A percentile compares a stretch with the other conserved stretches of the same genome.
Evolutionary conservation across 1,140 invertebrate species (phyloP).

Genomic region (Diuraphis noxia): DNA sequence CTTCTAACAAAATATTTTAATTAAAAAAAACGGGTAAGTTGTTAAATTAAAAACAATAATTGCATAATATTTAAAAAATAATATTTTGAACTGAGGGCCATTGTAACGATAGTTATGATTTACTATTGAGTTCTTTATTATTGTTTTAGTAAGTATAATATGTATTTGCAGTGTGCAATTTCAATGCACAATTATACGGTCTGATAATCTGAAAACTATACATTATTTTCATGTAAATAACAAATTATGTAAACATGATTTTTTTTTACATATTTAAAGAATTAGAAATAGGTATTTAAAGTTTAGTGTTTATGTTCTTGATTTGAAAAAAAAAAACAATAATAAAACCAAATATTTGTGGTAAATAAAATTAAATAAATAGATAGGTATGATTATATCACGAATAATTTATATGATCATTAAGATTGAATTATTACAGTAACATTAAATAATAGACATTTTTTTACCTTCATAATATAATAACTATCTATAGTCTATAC

Average conservation of each 20-base stretch:
- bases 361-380: background rate
- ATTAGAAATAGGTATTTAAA: background rate
- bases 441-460: background rate
- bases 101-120: slow-evolving; percentile 4
- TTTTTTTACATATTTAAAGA: background rate
- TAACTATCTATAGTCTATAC: too few relatives aligned
- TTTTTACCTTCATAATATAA: background rate
- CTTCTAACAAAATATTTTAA: slow-evolving; percentile 10
- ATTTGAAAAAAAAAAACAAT: background rate
- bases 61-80: background rate
- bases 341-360: slow-evolving; percentile 4
- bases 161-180: background rate
- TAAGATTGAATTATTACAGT: background rate
- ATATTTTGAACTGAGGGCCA: background rate
- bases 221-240: slow-evolving; percentile 13
- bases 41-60: slow-evolving; percentile 23
- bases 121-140: slow-evolving; percentile 2
- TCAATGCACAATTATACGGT: slow-evolving; percentile 3
- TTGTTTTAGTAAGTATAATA: slow-evolving; percentile 10
- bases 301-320: background rate
- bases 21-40: slow-evolving; percentile 20
- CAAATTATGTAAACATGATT: slow-evolving; percentile 1
- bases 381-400: background rate
- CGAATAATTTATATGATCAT: background rate
- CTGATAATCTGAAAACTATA: background rate